These are phyloP conservation scores for Notechis scutatus DNA, from an alignment of 2,113 vertebrate genomes.

Conservation along the genomic window DNA sequence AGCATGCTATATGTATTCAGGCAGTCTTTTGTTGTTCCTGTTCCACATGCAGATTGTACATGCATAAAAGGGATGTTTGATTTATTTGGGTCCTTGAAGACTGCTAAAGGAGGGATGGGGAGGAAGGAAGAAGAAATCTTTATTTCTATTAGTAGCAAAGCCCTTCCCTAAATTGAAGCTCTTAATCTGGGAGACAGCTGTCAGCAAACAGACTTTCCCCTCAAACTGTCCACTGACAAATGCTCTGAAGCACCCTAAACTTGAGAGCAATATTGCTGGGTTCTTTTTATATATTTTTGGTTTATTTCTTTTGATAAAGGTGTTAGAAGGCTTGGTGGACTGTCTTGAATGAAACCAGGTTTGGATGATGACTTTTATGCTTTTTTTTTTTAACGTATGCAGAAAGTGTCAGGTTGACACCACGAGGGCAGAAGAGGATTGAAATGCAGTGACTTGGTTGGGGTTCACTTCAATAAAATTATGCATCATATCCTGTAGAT, in stretches of 20 bases:
- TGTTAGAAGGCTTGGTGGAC: neutral
- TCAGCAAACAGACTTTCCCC: neutral
- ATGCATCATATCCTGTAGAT: neutral
- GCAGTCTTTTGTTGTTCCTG: neutral
- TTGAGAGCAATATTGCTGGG: neutral
- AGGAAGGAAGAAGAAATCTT: neutral
- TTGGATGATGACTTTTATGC: neutral
- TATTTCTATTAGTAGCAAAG: neutral
- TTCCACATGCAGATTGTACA: neutral
- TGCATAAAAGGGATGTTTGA: neutral
- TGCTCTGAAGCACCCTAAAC: neutral
- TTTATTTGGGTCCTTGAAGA: neutral
- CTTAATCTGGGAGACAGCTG: neutral
- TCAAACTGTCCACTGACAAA: neutral
- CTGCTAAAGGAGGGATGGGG: neutral
- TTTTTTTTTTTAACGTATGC: neutral
- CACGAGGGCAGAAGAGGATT: neutral
- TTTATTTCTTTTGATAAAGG: neutral
- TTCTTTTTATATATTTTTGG: neutral
- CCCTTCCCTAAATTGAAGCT: neutral
- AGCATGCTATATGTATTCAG: neutral
- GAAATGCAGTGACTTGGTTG: neutral
- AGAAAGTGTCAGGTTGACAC: neutral
- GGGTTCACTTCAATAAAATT: neutral
- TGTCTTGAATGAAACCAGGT: neutral